phyloP scores from a whole-genome alignment of 2,888 invertebrate species.

The Tipula lateralis region DNA sequence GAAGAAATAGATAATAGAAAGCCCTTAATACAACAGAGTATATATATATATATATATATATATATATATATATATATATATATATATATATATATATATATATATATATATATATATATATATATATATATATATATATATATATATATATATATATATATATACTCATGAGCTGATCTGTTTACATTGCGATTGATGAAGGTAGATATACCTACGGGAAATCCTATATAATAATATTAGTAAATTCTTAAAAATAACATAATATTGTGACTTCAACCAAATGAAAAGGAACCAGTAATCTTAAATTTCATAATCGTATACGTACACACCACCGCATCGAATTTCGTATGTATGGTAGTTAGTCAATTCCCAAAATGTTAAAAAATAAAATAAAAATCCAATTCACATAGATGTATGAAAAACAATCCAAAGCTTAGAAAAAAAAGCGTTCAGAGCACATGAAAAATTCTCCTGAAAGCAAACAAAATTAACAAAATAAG shows the following conservation, averaged over 20 bases:
- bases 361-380: background rate
- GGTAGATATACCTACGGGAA: background rate
- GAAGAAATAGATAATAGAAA: no score
- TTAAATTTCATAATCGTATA: background rate
- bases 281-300: background rate
- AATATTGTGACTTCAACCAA: background rate
- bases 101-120: no score
- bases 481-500: background rate
- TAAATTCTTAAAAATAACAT: background rate
- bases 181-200: no score
- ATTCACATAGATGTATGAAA: no score
- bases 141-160: no score
- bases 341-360: background rate
- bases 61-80: no score
- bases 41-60: no score
- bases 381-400: background rate
- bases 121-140: no score
- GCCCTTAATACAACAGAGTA: no score
- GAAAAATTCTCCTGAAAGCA: background rate
- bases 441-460: background rate
- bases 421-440: background rate
- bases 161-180: no score
- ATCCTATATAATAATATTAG: background rate
- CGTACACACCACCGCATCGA: background rate
- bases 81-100: no score